A percentile compares a stretch with the other conserved stretches of the same genome.
Conservation (phyloP, 2,113 vertebrate genomes). For the Asarcornis scutulata region DNA sequence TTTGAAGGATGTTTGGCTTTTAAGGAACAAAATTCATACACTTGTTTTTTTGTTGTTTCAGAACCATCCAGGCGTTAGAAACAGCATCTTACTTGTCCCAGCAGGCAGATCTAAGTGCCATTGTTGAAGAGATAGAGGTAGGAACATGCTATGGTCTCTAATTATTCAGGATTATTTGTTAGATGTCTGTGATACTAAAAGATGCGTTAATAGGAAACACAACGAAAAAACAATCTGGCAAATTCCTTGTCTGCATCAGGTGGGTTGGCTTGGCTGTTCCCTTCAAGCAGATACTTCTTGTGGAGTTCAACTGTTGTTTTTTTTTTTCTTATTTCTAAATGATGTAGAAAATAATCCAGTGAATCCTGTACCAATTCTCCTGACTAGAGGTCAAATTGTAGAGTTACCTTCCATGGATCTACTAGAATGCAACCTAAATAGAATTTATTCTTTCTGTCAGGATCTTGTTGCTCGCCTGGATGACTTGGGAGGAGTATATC, state of each 20-base stretch:
- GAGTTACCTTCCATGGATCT: not conserved
- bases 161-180: not conserved
- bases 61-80: slow-evolving; percentile 90
- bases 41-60: slow-evolving; percentile 67
- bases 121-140: slow-evolving; percentile 98
- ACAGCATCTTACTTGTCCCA: slow-evolving; percentile 92
- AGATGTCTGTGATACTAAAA: not conserved
- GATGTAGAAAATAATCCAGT: not conserved
- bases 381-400: not conserved
- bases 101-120: slow-evolving; percentile 90
- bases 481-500: slow-evolving; percentile 93
- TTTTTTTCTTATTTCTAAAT: not conserved
- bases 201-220: not conserved
- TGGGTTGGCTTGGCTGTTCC: not conserved
- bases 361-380: not conserved
- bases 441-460: slow-evolving; percentile 67
- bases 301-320: not conserved
- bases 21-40: not conserved
- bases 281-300: not conserved
- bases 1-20: not conserved
- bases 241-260: not conserved
- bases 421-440: not conserved
- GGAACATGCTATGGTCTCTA: not conserved
- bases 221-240: not conserved
- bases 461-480: slow-evolving; percentile 96